These are phyloP conservation scores for Xanthia icteritia DNA, from an alignment of 2,888 invertebrate genomes.

Conservation along the genomic window DNA sequence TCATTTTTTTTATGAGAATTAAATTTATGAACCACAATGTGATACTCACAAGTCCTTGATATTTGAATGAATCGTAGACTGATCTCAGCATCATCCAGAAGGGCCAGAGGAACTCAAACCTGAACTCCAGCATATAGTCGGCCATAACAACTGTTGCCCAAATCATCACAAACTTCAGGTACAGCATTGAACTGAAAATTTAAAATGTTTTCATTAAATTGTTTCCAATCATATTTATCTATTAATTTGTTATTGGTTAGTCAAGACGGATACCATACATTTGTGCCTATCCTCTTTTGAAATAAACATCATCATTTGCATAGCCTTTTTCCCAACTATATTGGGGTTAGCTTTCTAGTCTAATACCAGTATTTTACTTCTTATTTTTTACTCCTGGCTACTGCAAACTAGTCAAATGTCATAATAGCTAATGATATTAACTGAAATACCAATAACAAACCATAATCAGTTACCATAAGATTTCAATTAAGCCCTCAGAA, in stretches of 20 bases:
- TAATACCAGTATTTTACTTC: not conserved
- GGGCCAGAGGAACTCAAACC: constrained; percentile 99
- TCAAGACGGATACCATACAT: not conserved
- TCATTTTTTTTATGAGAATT: too few species aligned
- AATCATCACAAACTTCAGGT: constrained; percentile 98
- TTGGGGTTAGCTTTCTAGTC: not conserved
- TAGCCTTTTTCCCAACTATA: not conserved
- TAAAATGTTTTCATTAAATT: not conserved
- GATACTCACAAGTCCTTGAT: constrained; percentile 98
- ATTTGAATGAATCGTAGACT: constrained; percentile 99
- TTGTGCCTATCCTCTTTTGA: not conserved
- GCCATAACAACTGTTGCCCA: constrained; percentile 98
- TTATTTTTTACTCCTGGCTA: not conserved
- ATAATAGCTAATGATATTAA: too few species aligned
- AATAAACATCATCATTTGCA: not conserved
- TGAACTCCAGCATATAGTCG: constrained; percentile 99
- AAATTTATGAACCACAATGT: not conserved
- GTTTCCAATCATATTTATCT: not conserved
- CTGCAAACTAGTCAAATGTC: not conserved
- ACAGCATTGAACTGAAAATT: constrained; percentile 96
- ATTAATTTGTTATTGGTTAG: not conserved
- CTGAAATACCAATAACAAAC: not conserved
- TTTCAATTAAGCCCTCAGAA: not conserved
- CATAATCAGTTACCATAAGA: not conserved
- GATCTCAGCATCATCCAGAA: constrained; percentile 99